Evolutionary conservation across 2,113 vertebrate species (phyloP).

Genomic region (Nanorana parkeri): DNA sequence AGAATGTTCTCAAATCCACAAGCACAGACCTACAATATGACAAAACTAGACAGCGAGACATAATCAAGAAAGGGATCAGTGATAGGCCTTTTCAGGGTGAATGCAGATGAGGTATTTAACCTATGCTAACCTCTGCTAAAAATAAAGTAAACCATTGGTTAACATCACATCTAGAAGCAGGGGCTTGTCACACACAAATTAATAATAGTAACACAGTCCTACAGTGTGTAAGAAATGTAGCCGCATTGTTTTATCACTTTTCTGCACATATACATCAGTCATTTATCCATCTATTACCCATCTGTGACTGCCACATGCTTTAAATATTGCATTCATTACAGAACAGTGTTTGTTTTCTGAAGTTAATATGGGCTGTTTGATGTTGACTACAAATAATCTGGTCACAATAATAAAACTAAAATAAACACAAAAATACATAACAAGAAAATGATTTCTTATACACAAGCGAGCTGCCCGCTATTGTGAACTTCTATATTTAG

Average conservation of each 20-base stretch:
- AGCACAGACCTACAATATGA: slow-evolving; percentile 6
- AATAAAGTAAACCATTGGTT: slow-evolving; percentile 19
- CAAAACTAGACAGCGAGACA: slow-evolving; percentile 9
- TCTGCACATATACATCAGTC: too few relatives aligned
- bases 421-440: too few relatives aligned
- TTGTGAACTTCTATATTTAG: too few relatives aligned
- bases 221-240: neutral
- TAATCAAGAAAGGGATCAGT: slow-evolving; percentile 27
- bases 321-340: too few relatives aligned
- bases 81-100: slow-evolving; percentile 32
- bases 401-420: too few relatives aligned
- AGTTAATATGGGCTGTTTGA: too few relatives aligned
- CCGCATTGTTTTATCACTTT: neutral
- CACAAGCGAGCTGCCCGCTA: too few relatives aligned
- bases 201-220: neutral
- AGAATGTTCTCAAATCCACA: neutral
- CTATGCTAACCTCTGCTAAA: slow-evolving; percentile 28
- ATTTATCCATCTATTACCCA: too few relatives aligned
- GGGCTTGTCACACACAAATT: neutral
- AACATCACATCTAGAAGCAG: neutral
- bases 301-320: too few relatives aligned
- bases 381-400: too few relatives aligned
- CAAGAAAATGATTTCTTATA: too few relatives aligned
- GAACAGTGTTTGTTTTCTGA: too few relatives aligned
- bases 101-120: slow-evolving; percentile 35